Base-by-base conservation (phyloP, 2,113 vertebrate genomes). In the Silurus glanis region DNA sequence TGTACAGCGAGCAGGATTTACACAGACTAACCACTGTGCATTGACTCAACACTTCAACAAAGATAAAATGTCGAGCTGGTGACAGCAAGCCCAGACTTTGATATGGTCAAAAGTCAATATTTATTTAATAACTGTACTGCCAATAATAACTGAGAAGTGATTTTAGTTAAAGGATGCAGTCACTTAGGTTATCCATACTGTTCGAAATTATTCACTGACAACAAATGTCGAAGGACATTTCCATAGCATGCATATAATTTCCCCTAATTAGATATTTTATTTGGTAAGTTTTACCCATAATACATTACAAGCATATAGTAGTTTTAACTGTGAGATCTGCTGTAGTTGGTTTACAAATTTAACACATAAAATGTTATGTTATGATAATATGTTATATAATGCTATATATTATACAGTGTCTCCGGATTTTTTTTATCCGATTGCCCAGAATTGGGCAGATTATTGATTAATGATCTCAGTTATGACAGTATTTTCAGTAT, bases 51-150 rank as follows among this genome's bases (percentile, higher is more conserved):
- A 37, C 80, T 47, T 82, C 6, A 66, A 66, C 66, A 76, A 49
- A 64, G 59, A 47, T 13, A 82, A 17, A 66, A 82, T 66, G 80
- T 62, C n/a, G 61, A 82, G 61, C 45, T 49, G n/a, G 80, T 47
- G 66, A 25, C 45, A 51, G 49, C 37, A 51, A 82, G 12, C 45
- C 23, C 17, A 49, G 80, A 64, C 13, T 13, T 14, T 23, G 74
- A 76, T 49, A 66, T 4, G n/a, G 12, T 51, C 61, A n/a, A 66
- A 64, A 82, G 80, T 47, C 62, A 82, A 51, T 64, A 25, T 64
- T 16, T 45, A 81, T 81, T 62, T 49, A 81, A 81, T 81, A 59
- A 62, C 49, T 66, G 59, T 64, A 47, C 61, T 16, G 61, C 53
- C 37, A 25, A 82, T 66, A 82, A 66, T 62, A 66, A 21, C 21